Evolutionary conservation across 2,888 invertebrate species (phyloP), one percentile per base, ranked within the genome.

Genomic region (Macrosiphum euphorbiae): DNA sequence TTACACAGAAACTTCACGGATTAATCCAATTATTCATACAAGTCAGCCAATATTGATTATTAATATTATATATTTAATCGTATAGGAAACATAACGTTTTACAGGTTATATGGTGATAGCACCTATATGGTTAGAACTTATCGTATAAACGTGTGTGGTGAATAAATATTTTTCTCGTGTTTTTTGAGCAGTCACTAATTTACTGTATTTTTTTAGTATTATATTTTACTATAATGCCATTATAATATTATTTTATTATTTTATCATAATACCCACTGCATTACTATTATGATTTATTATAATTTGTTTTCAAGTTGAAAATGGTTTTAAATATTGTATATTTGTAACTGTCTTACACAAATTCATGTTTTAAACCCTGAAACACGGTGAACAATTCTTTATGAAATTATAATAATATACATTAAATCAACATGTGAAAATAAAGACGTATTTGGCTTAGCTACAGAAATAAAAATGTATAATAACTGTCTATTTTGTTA

Each of bases 391-490:
- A 78, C 78, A 20, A 35, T 35, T 35, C 35, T 78, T 78, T 78
- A 20, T 35, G 8, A 78, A 78, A 78, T 78, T 78, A 78, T 58
- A 26, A 78, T 24, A 78, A 20, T 35, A 78, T 78, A 35, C 78
- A 78, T 35, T 78, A 35, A 78, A 78, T 88, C n/a, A 88, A 88
- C 52, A 52, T 3, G 35, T 50, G 35, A 52, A 52, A 88, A 55
- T 55, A 35, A 78, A 35, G 35, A 78, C 78, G 20, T 13, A 35
- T n/a, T 67, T 67, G 90, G 90, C 67, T 50, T 50, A 41, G 50
- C 8, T 50, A n/a, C 90, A 67, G 20, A n/a, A 47, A 90, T 50
- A 90, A 67, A 90, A 90, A 28, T 78, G 1, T 78, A 78, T 78
- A 20, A 78, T 35, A 78, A 35, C 20, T 35, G 35, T 78, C 78